These are phyloP conservation scores for Coranthus polyacanthus DNA, from an alignment of 2,797 vertebrate species.

Conservation along the genomic window DNA sequence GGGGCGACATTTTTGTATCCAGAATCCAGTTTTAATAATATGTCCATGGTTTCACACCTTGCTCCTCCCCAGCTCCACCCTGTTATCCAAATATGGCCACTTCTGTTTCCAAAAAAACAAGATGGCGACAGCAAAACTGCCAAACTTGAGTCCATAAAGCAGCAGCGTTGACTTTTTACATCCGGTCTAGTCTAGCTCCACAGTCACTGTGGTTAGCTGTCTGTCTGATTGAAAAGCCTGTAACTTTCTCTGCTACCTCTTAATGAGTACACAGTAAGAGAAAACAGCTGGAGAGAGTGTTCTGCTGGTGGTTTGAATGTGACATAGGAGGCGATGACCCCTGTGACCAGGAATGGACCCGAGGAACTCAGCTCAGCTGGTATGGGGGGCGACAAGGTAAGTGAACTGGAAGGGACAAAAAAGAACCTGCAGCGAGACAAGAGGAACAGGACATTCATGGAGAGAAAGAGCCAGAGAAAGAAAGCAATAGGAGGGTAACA, in stretches of 20 bases:
- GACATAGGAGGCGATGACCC: constrained; percentile 12
- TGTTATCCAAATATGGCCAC: no score
- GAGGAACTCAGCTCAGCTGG: constrained; percentile 21
- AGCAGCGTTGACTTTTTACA: no score
- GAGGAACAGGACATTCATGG: constrained; percentile 14
- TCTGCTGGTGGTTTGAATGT: constrained; percentile 1
- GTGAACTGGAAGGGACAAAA: constrained; percentile 52
- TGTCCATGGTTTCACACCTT: no score
- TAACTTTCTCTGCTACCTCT: not conserved
- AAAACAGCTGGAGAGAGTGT: not conserved
- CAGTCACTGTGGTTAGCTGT: no score
- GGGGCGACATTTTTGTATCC: no score
- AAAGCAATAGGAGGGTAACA: constrained; percentile 9
- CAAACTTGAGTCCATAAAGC: no score
- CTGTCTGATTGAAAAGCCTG: not conserved
- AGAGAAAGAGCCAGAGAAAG: constrained; percentile 13
- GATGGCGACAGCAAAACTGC: no score
- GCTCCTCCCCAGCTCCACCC: no score
- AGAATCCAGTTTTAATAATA: no score
- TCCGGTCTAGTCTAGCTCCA: no score
- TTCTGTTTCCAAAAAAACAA: no score
- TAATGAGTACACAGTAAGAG: not conserved
- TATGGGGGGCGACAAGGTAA: constrained; percentile 27
- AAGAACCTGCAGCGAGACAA: constrained; percentile 37
- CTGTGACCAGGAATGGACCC: constrained; percentile 13